phyloP scores from a whole-genome alignment of 2,113 vertebrate species.

The Chiloscyllium plagiosum region DNA sequence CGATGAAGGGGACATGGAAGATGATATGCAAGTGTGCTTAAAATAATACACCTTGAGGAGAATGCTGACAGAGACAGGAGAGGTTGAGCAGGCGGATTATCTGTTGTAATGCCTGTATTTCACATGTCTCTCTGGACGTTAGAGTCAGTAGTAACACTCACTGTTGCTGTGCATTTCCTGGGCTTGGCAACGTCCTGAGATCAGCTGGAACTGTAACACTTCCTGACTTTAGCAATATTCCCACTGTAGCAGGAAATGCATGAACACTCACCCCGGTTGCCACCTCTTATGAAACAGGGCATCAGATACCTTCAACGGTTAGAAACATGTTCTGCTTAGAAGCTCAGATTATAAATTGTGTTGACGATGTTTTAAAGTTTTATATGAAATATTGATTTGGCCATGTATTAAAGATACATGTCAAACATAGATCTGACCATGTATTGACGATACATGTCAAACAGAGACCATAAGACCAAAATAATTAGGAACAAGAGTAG shows the following conservation, averaged over 20 bases:
- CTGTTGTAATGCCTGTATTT: not conserved
- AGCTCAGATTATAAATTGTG: not conserved
- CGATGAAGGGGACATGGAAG: not conserved
- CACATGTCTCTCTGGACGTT: not conserved
- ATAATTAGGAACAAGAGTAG: not conserved
- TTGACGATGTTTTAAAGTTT: not conserved
- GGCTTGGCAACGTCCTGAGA: slow-evolving; percentile 21
- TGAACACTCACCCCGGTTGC: not conserved
- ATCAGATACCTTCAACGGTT: not conserved
- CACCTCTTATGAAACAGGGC: not conserved
- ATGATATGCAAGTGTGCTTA: not conserved
- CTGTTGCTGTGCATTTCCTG: slow-evolving; percentile 14
- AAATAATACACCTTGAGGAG: not conserved
- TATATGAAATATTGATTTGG: not conserved
- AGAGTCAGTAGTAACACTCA: not conserved
- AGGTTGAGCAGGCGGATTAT: not conserved
- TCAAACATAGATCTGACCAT: not conserved
- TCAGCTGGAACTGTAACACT: not conserved
- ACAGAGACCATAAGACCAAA: not conserved
- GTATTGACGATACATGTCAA: not conserved
- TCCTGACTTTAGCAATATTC: not conserved
- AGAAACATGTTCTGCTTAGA: not conserved
- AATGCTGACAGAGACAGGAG: not conserved
- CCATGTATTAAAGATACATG: not conserved
- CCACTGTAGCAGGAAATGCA: not conserved